Evolutionary conservation across 2,113 vertebrate genomes (phyloP).

Genomic region (Turnix velox): DNA sequence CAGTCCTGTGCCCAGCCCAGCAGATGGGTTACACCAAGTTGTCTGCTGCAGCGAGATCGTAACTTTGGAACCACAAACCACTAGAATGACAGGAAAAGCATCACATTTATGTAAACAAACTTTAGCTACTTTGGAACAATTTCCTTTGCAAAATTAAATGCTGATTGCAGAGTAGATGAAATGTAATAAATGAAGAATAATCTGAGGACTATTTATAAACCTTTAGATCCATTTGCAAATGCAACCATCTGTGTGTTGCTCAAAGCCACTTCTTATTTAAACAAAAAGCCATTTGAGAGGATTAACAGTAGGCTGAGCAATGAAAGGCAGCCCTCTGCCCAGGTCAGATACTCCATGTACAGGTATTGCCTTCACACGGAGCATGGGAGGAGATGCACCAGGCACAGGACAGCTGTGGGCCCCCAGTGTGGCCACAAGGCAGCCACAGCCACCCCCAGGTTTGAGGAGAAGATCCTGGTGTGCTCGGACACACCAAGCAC

Average conservation of each 20-base stretch:
- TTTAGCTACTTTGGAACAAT: not conserved
- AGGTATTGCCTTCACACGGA: not conserved
- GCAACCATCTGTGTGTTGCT: slow-evolving; percentile 40
- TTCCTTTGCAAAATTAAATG: slow-evolving; percentile 8
- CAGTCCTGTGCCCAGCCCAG: not conserved
- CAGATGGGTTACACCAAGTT: not conserved
- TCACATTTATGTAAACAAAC: not conserved
- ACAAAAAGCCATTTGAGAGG: slow-evolving; percentile 47
- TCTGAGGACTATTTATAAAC: slow-evolving; percentile 59
- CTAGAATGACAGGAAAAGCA: not conserved
- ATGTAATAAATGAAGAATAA: slow-evolving; percentile 49
- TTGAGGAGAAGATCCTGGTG: accelerated
- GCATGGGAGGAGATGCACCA: not conserved
- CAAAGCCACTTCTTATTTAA: slow-evolving; percentile 41
- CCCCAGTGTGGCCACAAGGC: not conserved
- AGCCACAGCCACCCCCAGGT: not conserved
- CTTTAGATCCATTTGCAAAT: slow-evolving; percentile 26
- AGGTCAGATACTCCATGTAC: too few relatives aligned
- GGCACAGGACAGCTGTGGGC: not conserved
- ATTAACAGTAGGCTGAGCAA: slow-evolving; percentile 26
- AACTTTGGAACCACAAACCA: not conserved
- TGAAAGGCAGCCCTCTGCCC: not conserved
- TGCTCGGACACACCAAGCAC: accelerated
- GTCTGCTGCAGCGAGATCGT: not conserved
- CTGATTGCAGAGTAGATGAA: slow-evolving; percentile 22